A percentile compares a stretch with the other conserved stretches of the same genome.
Evolutionary conservation across 2,113 vertebrate species (phyloP).

Genomic region (Poicephalus meyeri): DNA sequence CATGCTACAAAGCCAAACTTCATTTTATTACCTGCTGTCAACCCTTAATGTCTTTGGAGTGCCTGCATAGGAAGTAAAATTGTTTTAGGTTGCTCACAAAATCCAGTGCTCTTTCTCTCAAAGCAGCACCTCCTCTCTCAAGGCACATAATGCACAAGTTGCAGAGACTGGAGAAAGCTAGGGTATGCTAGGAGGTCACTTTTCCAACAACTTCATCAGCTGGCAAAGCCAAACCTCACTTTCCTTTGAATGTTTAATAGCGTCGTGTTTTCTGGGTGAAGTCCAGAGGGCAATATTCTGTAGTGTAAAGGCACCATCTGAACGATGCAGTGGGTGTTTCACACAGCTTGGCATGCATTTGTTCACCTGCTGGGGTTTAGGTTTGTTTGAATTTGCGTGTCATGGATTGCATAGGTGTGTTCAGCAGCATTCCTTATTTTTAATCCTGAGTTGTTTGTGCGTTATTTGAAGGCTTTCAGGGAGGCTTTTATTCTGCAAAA

Average conservation of each 20-base stretch:
- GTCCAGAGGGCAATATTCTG: background rate
- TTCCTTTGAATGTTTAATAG: background rate
- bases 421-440: background rate
- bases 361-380: background rate
- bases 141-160: background rate
- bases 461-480: background rate
- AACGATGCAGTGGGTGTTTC: background rate
- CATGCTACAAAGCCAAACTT: background rate
- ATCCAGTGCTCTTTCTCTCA: background rate
- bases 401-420: background rate
- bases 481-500: background rate
- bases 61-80: background rate
- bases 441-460: background rate
- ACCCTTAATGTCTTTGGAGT: background rate
- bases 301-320: background rate
- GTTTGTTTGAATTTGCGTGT: background rate
- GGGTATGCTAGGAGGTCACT: constrained; percentile 6
- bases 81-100: background rate
- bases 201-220: constrained; percentile 2
- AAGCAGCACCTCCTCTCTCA: background rate
- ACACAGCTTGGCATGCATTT: background rate
- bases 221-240: background rate
- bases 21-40: background rate
- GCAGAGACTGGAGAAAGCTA: background rate
- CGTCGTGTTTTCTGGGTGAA: background rate